Conservation (phyloP, 2,888 invertebrate species). For the Phyllotreta cruciferae region DNA sequence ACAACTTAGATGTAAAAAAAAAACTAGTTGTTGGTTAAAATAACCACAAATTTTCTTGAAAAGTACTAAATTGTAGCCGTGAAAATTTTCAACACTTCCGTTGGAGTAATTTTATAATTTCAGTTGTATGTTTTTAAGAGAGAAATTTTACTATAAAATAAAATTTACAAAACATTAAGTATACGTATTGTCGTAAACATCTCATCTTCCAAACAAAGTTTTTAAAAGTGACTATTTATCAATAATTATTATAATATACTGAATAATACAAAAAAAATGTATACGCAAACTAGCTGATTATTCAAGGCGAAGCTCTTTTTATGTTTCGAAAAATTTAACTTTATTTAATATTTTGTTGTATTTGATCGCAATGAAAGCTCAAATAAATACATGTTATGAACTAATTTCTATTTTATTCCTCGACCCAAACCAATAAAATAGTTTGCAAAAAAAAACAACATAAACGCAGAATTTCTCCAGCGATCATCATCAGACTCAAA, state of each 20-base stretch:
- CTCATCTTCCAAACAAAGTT: conserved; percentile 66
- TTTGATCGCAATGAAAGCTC: conserved; percentile 87
- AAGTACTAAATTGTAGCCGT: conserved; percentile 46
- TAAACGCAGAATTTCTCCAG: too few relatives aligned
- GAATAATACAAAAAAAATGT: conserved; percentile 73
- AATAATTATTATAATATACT: conserved; percentile 63
- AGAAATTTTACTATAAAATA: conserved; percentile 10
- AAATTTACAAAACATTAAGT: conserved; percentile 72
- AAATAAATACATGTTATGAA: conserved; percentile 88
- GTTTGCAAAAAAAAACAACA: too few relatives aligned
- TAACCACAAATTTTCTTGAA: conserved; percentile 45
- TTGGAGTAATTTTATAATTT: conserved; percentile 40
- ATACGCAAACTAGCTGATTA: conserved; percentile 71
- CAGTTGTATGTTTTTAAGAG: conserved; percentile 44
- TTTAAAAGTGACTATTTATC: conserved; percentile 61
- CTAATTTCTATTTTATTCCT: conserved; percentile 38
- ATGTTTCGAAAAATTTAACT: conserved; percentile 74
- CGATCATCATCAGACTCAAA: too few relatives aligned
- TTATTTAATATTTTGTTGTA: conserved; percentile 85
- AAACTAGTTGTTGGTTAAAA: conserved; percentile 50
- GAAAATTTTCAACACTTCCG: conserved; percentile 42
- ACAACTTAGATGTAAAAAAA: conserved; percentile 46
- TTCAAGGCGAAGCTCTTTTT: conserved; percentile 71
- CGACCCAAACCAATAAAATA: too few relatives aligned
- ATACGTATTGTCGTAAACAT: conserved; percentile 75